phyloP scores from a whole-genome alignment of 2,797 vertebrate genomes.

The Crocodylus rhombifer region DNA sequence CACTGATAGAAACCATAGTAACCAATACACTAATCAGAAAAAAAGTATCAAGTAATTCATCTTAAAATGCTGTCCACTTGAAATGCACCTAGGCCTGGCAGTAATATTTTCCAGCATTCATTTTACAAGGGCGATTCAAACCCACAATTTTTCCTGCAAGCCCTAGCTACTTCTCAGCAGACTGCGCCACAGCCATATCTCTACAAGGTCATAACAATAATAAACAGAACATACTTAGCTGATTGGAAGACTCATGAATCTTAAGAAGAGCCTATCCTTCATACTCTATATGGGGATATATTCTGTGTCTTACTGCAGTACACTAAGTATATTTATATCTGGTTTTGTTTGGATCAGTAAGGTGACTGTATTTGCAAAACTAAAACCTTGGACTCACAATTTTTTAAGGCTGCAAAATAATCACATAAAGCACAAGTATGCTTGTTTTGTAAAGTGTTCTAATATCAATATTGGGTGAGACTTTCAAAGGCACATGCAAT shows the following conservation, averaged over 20 bases:
- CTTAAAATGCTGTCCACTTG: slow-evolving; percentile 39
- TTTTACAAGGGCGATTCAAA: slow-evolving; percentile 53
- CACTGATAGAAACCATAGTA: slow-evolving; percentile 49
- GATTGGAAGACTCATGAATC: slow-evolving; percentile 59
- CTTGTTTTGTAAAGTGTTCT: not conserved
- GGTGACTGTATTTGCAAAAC: not conserved
- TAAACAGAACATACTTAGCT: slow-evolving; percentile 59
- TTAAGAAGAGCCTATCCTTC: not conserved
- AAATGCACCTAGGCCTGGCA: slow-evolving; percentile 63
- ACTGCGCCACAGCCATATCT: not conserved
- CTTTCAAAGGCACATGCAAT: not conserved
- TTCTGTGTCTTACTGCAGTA: not conserved
- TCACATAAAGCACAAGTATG: accelerated
- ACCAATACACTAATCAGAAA: slow-evolving; percentile 64
- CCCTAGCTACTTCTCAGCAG: slow-evolving; percentile 11
- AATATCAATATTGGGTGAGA: not conserved
- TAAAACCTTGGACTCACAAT: not conserved
- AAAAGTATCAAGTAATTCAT: slow-evolving; percentile 66
- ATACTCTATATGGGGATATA: accelerated
- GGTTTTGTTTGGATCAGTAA: not conserved
- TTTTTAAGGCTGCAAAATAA: not conserved
- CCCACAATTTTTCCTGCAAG: slow-evolving; percentile 50
- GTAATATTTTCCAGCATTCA: slow-evolving; percentile 59
- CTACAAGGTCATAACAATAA: slow-evolving; percentile 55
- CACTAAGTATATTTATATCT: not conserved